A percentile compares a stretch with the other conserved stretches of the same genome.
These are phyloP conservation scores for Thereuonema tuberculata DNA, from an alignment of 1,140 invertebrate species.

Conservation along the genomic window DNA sequence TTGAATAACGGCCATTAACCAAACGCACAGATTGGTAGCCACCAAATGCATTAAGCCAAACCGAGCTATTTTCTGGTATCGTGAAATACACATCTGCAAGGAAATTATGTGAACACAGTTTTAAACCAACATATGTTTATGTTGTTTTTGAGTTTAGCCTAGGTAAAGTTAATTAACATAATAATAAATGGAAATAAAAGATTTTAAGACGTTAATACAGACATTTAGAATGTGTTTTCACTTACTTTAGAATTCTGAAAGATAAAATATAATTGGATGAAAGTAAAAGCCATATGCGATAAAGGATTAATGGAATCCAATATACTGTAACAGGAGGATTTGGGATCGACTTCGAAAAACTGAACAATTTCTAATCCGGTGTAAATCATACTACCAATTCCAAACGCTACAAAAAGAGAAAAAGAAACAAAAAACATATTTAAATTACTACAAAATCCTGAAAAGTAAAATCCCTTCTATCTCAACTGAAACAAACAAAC, in stretches of 20 bases:
- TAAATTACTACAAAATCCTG: too few relatives aligned
- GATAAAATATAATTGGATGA: conserved; percentile 93
- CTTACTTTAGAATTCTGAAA: conserved; percentile 74
- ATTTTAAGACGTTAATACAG: too few relatives aligned
- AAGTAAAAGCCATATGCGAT: conserved; percentile 80
- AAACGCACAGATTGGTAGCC: conserved; percentile 82
- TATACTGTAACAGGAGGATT: conserved; percentile 73
- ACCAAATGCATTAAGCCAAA: conserved; percentile 95
- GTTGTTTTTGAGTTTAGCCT: too few relatives aligned
- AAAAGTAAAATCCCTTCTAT: too few relatives aligned
- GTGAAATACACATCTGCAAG: conserved; percentile 72
- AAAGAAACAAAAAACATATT: neutral
- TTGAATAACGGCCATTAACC: conserved; percentile 80
- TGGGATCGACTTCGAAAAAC: conserved; percentile 73
- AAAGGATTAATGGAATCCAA: conserved; percentile 70
- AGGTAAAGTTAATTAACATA: too few relatives aligned
- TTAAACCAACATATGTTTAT: too few relatives aligned
- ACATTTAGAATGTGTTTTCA: too few relatives aligned
- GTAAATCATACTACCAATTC: conserved; percentile 89
- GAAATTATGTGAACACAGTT: neutral
- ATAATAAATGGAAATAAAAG: too few relatives aligned
- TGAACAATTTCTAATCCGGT: conserved; percentile 84
- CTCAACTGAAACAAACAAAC: too few relatives aligned
- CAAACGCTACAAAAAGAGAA: conserved; percentile 53
- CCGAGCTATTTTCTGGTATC: conserved; percentile 66